phyloP scores from a whole-genome alignment of 2,888 invertebrate genomes.

The Eilema sororculum region DNA sequence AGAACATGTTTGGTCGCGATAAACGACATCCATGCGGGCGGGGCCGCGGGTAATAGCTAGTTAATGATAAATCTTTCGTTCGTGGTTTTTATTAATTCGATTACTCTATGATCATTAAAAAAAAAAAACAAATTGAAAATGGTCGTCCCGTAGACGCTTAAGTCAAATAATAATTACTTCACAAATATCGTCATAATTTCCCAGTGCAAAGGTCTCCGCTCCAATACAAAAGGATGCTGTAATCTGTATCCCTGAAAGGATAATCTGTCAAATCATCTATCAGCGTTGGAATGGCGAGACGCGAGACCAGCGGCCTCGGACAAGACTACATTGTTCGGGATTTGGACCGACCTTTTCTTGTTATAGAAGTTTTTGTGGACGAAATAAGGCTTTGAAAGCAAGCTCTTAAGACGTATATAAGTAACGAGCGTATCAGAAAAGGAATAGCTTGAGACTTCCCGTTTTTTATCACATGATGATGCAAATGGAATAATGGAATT shows the following conservation, averaged over 20 bases:
- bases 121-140: too few relatives aligned
- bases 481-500: background rate
- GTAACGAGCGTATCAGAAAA: background rate
- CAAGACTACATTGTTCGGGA: slow-evolving; percentile 49
- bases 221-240: slow-evolving; percentile 36
- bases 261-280: slow-evolving; percentile 56
- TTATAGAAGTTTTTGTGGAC: slow-evolving; percentile 36
- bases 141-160: too few relatives aligned
- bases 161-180: background rate
- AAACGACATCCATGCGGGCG: too few relatives aligned
- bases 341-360: slow-evolving; percentile 34
- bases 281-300: slow-evolving; percentile 41
- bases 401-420: slow-evolving; percentile 18
- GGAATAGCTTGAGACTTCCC: background rate
- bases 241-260: slow-evolving; percentile 44
- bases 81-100: too few relatives aligned
- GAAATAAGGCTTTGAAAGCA: slow-evolving; percentile 30
- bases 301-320: slow-evolving; percentile 37
- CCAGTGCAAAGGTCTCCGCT: slow-evolving; percentile 9
- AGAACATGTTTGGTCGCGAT: too few relatives aligned
- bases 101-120: too few relatives aligned
- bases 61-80: too few relatives aligned
- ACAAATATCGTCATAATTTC: background rate
- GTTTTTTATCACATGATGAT: background rate
- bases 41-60: too few relatives aligned